Conservation (phyloP, 2,797 vertebrate genomes). For the Chlorospingus semifuscus region DNA sequence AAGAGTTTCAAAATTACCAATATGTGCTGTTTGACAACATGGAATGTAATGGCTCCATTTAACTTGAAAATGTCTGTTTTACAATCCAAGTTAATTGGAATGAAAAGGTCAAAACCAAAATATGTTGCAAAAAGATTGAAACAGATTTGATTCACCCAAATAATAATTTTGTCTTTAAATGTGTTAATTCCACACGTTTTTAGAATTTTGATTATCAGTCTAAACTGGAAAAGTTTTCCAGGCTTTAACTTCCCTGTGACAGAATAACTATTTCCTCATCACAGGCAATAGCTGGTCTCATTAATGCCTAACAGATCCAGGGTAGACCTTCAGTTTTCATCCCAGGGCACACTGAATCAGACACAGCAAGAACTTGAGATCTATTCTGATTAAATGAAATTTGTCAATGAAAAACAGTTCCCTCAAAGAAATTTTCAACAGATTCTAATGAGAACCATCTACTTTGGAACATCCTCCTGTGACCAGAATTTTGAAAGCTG, state of each 20-base stretch:
- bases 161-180: neutral
- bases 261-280: neutral
- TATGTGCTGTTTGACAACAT: constrained; percentile 25
- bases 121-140: neutral
- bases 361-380: neutral
- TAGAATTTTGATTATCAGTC: neutral
- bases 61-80: neutral
- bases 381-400: constrained; percentile 12
- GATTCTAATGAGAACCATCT: constrained; percentile 43
- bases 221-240: neutral
- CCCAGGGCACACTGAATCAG: neutral
- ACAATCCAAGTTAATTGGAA: constrained; percentile 7
- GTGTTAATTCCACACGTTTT: neutral
- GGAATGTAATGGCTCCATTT: neutral
- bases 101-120: constrained; percentile 40
- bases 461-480: constrained; percentile 1
- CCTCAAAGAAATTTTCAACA: constrained; percentile 3
- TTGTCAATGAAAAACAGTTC: constrained; percentile 27
- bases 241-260: neutral
- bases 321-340: neutral
- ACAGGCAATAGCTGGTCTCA: neutral
- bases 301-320: neutral
- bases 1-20: neutral
- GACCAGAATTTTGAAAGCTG: constrained; percentile 48
- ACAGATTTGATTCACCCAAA: neutral